phyloP scores from a whole-genome alignment of 2,888 invertebrate genomes.

The Amphimallon solstitiale region DNA sequence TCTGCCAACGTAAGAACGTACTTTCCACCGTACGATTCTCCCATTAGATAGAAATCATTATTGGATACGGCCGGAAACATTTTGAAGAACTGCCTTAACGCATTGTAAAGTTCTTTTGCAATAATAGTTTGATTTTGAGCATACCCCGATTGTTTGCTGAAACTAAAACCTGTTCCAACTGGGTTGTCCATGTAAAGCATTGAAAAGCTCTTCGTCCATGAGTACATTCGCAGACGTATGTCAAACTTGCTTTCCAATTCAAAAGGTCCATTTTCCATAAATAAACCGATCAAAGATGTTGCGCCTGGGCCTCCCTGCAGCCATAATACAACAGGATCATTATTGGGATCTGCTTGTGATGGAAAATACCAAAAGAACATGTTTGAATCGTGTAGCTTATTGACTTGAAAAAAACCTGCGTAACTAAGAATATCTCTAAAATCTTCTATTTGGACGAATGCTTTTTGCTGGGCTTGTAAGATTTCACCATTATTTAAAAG shows the following conservation, averaged over 20 bases:
- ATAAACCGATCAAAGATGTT: slow-evolving; percentile 77
- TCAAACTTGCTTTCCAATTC: slow-evolving; percentile 44
- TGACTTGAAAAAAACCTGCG: slow-evolving; percentile 81
- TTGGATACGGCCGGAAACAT: slow-evolving; percentile 78
- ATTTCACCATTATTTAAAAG: slow-evolving; percentile 73
- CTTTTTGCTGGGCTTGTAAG: slow-evolving; percentile 68
- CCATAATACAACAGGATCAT: slow-evolving; percentile 79
- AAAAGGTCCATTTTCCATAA: slow-evolving; percentile 81
- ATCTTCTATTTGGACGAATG: slow-evolving; percentile 66
- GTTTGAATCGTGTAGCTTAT: slow-evolving; percentile 77
- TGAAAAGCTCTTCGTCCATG: slow-evolving; percentile 81
- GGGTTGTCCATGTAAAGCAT: slow-evolving; percentile 91
- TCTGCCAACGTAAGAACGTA: slow-evolving; percentile 80
- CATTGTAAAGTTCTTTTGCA: slow-evolving; percentile 79
- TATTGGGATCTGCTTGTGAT: slow-evolving; percentile 63
- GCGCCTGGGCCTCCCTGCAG: slow-evolving; percentile 84
- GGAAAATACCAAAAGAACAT: slow-evolving; percentile 91
- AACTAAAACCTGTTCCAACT: slow-evolving; percentile 91
- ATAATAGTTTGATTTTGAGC: slow-evolving; percentile 81
- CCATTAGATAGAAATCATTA: slow-evolving; percentile 84
- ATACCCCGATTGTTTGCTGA: slow-evolving; percentile 81
- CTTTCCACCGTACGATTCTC: slow-evolving; percentile 88
- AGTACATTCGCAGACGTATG: slow-evolving; percentile 70
- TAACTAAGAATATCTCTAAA: slow-evolving; percentile 71
- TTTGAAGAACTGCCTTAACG: slow-evolving; percentile 81